phyloP scores from a whole-genome alignment of 2,888 invertebrate species.

The Machimus rusticus region DNA sequence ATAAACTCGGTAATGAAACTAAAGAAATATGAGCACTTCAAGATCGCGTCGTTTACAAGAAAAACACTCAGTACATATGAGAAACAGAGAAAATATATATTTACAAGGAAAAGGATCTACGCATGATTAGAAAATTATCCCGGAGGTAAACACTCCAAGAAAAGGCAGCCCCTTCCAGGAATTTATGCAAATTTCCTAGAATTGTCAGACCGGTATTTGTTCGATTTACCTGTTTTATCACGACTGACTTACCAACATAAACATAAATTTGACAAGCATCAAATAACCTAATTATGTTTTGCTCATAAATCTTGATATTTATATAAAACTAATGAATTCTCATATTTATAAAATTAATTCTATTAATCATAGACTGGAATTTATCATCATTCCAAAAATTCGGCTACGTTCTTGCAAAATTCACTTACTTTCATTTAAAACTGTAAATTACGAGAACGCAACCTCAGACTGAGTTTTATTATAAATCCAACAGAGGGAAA shows the following conservation, averaged over 20 bases:
- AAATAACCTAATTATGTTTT: too few relatives aligned
- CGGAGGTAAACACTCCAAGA: not conserved
- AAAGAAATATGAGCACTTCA: not conserved
- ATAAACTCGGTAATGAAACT: not conserved
- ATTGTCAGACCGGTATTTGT: not conserved
- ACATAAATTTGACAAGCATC: too few relatives aligned
- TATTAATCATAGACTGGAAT: not conserved
- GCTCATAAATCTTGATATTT: too few relatives aligned
- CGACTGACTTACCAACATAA: too few relatives aligned
- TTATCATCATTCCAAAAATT: not conserved
- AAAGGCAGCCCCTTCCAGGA: not conserved
- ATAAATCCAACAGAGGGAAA: not conserved
- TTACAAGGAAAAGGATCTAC: not conserved
- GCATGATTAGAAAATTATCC: not conserved
- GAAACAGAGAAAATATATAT: not conserved
- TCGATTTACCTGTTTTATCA: too few relatives aligned
- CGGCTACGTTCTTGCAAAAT: not conserved
- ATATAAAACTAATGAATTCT: too few relatives aligned
- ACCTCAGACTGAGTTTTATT: not conserved
- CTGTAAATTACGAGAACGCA: too few relatives aligned
- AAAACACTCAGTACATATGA: not conserved
- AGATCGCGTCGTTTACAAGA: not conserved
- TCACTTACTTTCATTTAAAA: not conserved
- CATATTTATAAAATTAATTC: too few relatives aligned
- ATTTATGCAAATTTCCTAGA: not conserved